Conservation (phyloP, 2,113 vertebrate species). For the Thamnaconus septentrionalis region DNA sequence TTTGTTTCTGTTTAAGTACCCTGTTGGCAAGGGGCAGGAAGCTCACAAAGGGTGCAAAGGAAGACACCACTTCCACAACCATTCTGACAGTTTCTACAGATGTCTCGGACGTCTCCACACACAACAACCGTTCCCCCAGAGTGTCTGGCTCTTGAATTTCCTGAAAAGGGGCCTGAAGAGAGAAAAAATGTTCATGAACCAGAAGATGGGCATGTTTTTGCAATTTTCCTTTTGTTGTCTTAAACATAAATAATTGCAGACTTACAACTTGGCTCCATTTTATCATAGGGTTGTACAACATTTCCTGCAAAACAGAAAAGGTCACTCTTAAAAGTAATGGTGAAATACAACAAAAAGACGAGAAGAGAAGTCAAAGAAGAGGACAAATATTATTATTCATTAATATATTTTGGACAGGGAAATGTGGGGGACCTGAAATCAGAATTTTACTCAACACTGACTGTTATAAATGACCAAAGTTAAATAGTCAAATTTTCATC, state of each 20-base stretch:
- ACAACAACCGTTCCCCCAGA: constrained; percentile 29
- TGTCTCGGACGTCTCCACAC: background rate
- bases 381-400: background rate
- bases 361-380: background rate
- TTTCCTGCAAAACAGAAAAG: constrained; percentile 13
- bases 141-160: background rate
- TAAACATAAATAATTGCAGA: background rate
- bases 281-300: constrained; percentile 22
- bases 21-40: constrained; percentile 39
- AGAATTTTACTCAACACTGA: too few species aligned
- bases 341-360: background rate
- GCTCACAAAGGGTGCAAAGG: background rate
- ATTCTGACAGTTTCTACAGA: rapidly evolving
- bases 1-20: constrained; percentile 19
- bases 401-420: too few species aligned
- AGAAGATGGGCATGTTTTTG: background rate
- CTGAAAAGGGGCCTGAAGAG: constrained; percentile 8
- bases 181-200: background rate
- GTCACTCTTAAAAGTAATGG: background rate
- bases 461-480: too few species aligned
- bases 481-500: too few species aligned
- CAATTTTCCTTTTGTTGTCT: background rate
- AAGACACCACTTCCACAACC: background rate
- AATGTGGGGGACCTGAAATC: too few species aligned
- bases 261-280: constrained; percentile 35